Conservation (phyloP, 2,113 vertebrate species). For the Chroicocephalus ridibundus region DNA sequence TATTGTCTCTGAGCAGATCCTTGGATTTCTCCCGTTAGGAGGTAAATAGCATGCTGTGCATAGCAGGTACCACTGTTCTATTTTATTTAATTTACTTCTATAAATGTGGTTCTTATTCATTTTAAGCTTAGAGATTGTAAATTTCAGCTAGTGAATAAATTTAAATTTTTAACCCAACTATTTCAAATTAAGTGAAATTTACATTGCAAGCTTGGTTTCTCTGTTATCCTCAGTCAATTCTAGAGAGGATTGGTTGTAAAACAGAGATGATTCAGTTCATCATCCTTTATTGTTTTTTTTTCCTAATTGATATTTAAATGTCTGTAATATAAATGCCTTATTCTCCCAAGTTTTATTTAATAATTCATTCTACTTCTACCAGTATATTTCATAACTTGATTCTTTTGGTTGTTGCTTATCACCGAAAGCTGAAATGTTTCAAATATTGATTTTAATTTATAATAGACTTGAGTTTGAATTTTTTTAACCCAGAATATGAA, state of each 20-base stretch:
- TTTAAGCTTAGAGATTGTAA: conserved; percentile 43
- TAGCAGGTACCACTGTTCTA: neutral
- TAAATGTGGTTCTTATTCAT: conserved; percentile 38
- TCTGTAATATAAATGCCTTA: conserved; percentile 45
- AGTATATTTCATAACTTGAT: conserved; percentile 44
- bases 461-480: conserved; percentile 52
- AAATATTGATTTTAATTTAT: conserved; percentile 72
- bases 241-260: conserved; percentile 21
- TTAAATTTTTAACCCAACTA: conserved; percentile 41
- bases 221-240: conserved; percentile 19
- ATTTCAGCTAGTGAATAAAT: conserved; percentile 34
- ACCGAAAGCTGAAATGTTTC: conserved; percentile 43
- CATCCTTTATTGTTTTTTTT: conserved; percentile 47
- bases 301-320: conserved; percentile 72
- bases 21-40: neutral
- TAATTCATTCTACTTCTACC: conserved; percentile 29
- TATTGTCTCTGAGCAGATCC: neutral
- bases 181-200: conserved; percentile 31
- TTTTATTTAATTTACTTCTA: conserved; percentile 37
- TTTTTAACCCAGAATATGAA: conserved; percentile 66
- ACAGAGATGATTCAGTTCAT: conserved; percentile 5
- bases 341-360: conserved; percentile 40
- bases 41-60: neutral
- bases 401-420: conserved; percentile 58
- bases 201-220: conserved; percentile 4